A percentile compares a stretch with the other conserved stretches of the same genome.
Conservation (phyloP, 2,113 vertebrate species). For the Callaeas wilsoni region DNA sequence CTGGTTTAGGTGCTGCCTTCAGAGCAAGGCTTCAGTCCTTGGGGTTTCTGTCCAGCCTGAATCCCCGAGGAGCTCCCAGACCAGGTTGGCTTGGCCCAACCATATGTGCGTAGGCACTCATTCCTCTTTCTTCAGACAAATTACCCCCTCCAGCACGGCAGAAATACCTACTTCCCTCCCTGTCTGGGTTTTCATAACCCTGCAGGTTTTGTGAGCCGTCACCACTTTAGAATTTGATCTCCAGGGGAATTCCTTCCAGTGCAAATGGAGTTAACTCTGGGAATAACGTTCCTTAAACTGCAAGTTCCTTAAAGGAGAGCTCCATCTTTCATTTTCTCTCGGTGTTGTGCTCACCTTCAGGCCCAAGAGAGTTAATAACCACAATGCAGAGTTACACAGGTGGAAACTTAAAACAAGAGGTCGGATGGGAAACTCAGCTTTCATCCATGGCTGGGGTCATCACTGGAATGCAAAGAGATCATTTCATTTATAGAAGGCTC, state of each 20-base stretch:
- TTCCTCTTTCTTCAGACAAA: not conserved
- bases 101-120: not conserved
- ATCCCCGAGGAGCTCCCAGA: not conserved
- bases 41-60: not conserved
- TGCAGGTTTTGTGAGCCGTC: not conserved
- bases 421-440: constrained; percentile 11
- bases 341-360: not conserved
- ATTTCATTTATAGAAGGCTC: not conserved
- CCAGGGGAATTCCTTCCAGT: not conserved
- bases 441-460: not conserved
- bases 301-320: not conserved
- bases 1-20: not conserved
- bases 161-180: not conserved
- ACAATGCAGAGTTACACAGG: not conserved
- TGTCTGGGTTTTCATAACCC: not conserved
- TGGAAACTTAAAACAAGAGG: constrained; percentile 19
- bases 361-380: not conserved
- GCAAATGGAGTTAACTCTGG: not conserved
- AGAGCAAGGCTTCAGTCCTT: not conserved
- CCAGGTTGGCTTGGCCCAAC: not conserved
- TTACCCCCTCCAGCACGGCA: not conserved
- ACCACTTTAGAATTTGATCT: not conserved
- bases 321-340: not conserved
- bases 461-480: not conserved
- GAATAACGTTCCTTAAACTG: not conserved